Base-by-base conservation (phyloP, 2,113 vertebrate genomes). In the Diglossa brunneiventris region DNA sequence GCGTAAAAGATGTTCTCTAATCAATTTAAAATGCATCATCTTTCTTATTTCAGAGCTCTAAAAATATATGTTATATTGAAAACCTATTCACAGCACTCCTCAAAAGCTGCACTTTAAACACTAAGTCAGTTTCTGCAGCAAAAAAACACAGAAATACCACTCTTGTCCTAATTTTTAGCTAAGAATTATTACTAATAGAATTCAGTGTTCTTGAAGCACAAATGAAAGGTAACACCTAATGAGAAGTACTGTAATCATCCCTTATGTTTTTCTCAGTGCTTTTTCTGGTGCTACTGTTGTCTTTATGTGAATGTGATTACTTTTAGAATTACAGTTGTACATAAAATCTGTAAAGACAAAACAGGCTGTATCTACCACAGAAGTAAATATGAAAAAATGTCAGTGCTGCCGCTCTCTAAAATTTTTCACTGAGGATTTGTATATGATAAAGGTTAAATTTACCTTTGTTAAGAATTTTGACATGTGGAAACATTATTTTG, bases 1-100 rank as follows among this genome's bases (percentile, higher is more conserved):
- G 59, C 93, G 79, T 44, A 87, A 93, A 94, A 94, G 76, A 92
- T 89, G 41, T 59, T 93, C 86, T 83, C 74, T 89, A 90, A 96
- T 89, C 92, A 95, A 66, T 93, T 94, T 92, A 83, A 95, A 76
- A 92, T 83, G 80, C 69, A 92, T 83, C 63, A 87, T 72, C 66
- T 86, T 95, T 94, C 88, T 87, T 61, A 75, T 94, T 79, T 80
- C 72, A 72, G 77, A 87, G 26, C 50, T 92, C 91, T 89, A 81
- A 96, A 96, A 92, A 81, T 53, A 92, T 15, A 76, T 11, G 10
- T 83, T 83, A 64, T 81, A 95, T 83, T 86, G 89, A 83, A 94
- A 91, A 90, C 7, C 59, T 91, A 67, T 76, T 81, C 77, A 55
- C 61, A 83, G 74, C 42, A 47, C 58, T 84, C 79, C 69, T 87